A percentile compares a stretch with the other conserved stretches of the same genome.
phyloP scores from a whole-genome alignment of 2,888 invertebrate genomes.

The Andrena camellia region DNA sequence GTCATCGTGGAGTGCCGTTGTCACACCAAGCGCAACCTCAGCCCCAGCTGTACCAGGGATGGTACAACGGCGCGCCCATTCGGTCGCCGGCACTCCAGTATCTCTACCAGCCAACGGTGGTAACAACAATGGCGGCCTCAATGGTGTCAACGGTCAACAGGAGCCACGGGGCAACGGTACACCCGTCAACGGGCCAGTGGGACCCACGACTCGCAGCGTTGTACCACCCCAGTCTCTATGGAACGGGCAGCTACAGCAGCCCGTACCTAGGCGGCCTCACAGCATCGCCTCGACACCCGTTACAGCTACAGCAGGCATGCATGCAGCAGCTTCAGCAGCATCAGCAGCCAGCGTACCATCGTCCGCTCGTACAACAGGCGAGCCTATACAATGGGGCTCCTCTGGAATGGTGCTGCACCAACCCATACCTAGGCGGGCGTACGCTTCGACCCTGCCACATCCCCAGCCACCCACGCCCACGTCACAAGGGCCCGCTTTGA shows the following conservation, averaged over 20 bases:
- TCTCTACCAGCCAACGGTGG: constrained; percentile 67
- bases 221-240: constrained; percentile 83
- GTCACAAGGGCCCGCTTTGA: constrained; percentile 84
- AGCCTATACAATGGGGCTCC: constrained; percentile 83
- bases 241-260: constrained; percentile 81
- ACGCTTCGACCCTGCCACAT: constrained; percentile 86
- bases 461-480: constrained; percentile 87
- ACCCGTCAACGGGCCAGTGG: constrained; percentile 63
- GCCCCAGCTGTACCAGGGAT: constrained; percentile 64
- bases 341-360: constrained; percentile 67
- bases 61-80: constrained; percentile 75
- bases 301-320: constrained; percentile 70
- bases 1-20: constrained; percentile 59
- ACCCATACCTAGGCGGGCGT: constrained; percentile 82
- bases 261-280: constrained; percentile 87
- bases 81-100: constrained; percentile 79
- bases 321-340: constrained; percentile 74
- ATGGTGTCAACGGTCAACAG: constrained; percentile 68
- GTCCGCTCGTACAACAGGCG: constrained; percentile 78
- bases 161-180: constrained; percentile 61
- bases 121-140: constrained; percentile 65
- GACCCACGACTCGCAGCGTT: constrained; percentile 76
- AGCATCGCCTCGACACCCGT: constrained; percentile 87
- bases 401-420: constrained; percentile 83
- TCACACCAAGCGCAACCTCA: constrained; percentile 64